Base-by-base conservation (phyloP, 1,140 invertebrate genomes). In the Subanguina moxae region DNA sequence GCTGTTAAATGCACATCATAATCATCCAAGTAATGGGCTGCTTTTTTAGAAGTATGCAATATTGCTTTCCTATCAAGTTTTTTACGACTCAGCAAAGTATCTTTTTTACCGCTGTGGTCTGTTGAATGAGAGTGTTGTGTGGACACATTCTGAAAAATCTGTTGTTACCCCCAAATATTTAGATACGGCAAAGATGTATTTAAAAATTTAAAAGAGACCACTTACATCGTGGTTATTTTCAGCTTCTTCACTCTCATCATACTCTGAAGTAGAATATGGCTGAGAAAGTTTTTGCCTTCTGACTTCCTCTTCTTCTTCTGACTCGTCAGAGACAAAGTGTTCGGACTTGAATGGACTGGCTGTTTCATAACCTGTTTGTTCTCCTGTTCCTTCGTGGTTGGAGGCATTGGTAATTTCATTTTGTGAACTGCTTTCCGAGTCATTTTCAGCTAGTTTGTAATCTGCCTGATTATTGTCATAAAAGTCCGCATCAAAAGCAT, bases 11-110 rank as follows among this genome's bases (percentile, higher is more conserved):
- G 63, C n/a, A 45, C 23, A 32, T 70, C 68, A 38, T 70, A 70
- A 69, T 21, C 27, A 46, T 70, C 68, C 46, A 70, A 58, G 48
- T 70, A 70, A 52, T 70, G 48, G 23, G n/a, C 42, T 13, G 17
- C 45, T 43, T 56, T 62, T 64, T 64, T 48, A 25, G 58, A 9
- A 17, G 42, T 27, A 57, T 19, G 28, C 17, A 64, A 48, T 32
- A 27, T 25, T 0, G 43, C 61, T 21, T n/a, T 32, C 32, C 62
- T 64, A 43, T 27, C 52, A 43, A 17, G 45, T 48, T 23, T 43
- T 48, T 17, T 43, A 48, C 17, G 62, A 64, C 21, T 45, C 32
- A 0, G 28, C 27, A 48, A 43, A n/a, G n/a, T 42, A 27, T 3
- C 28, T 38, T 48, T 42, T 64, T 7, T 42, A 1, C 17, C 25